phyloP scores from a whole-genome alignment of 92 coral and sea anemone genomes.

The Ricordea florida region DNA sequence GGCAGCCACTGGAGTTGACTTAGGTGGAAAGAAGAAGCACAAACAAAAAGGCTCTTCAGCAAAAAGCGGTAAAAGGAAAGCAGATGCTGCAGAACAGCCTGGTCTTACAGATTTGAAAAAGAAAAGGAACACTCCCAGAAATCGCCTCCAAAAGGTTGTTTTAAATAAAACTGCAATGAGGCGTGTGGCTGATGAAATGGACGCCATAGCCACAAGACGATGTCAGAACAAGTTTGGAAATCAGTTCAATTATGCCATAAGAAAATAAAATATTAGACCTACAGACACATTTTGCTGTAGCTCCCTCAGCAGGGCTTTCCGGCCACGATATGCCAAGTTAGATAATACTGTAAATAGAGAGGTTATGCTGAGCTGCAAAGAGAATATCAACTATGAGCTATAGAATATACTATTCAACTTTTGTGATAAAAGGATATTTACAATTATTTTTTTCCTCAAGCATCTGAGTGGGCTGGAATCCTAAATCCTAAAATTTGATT shows the following conservation, averaged over 20 bases:
- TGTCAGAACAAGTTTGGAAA: constrained; percentile 82
- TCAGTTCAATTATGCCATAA: constrained; percentile 88
- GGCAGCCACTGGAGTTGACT: constrained; percentile 90
- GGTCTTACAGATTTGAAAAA: constrained; percentile 90
- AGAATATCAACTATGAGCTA: too few species aligned
- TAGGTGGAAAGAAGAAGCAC: constrained; percentile 60
- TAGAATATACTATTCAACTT: too few species aligned
- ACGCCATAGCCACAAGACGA: constrained; percentile 69
- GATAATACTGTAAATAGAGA: too few species aligned
- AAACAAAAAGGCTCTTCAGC: constrained; percentile 20
- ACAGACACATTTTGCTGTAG: too few species aligned
- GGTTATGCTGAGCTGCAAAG: too few species aligned
- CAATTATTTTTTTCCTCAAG: too few species aligned
- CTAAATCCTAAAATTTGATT: too few species aligned
- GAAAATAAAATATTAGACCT: too few species aligned
- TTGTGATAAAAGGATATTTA: too few species aligned
- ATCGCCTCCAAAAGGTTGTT: constrained; percentile 83
- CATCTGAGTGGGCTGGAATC: too few species aligned
- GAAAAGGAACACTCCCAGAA: constrained; percentile 68
- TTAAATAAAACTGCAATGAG: constrained; percentile 68
- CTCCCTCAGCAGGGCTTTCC: too few species aligned
- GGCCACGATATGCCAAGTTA: too few species aligned
- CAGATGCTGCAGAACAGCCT: constrained; percentile 67
- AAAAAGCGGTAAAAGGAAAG: constrained; percentile 27
- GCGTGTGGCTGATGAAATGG: constrained; percentile 82